Conservation (phyloP, 2,113 vertebrate genomes). For the Strix uralensis region DNA sequence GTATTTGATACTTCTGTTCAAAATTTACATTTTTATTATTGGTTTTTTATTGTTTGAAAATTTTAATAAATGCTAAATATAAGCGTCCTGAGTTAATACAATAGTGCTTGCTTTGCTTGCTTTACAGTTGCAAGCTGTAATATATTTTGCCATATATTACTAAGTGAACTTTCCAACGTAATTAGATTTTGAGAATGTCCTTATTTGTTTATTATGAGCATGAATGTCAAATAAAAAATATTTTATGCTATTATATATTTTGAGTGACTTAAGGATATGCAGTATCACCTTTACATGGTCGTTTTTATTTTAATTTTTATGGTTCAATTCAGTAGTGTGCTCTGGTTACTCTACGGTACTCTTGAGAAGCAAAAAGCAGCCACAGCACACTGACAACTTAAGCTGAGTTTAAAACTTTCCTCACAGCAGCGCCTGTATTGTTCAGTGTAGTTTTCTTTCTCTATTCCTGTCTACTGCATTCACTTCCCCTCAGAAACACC, state of each 20-base stretch:
- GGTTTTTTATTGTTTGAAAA: not conserved
- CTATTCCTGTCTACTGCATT: not conserved
- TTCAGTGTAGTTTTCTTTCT: not conserved
- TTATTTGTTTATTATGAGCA: not conserved
- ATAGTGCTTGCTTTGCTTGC: not conserved
- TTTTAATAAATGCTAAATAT: not conserved
- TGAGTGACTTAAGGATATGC: not conserved
- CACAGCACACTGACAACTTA: not conserved
- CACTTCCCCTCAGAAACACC: rapidly evolving
- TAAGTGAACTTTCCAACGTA: not conserved
- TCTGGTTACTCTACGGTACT: not conserved
- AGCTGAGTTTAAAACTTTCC: not conserved
- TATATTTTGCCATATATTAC: not conserved
- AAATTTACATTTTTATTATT: not conserved
- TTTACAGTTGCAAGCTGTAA: not conserved
- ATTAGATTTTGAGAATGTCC: not conserved
- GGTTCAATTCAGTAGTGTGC: not conserved
- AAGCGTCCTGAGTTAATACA: not conserved
- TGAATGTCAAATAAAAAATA: not conserved
- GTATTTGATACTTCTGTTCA: not conserved
- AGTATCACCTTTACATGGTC: not conserved
- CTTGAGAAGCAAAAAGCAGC: not conserved
- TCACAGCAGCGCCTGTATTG: not conserved
- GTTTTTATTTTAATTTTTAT: not conserved
- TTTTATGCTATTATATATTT: not conserved